Percentiles rank a stretch among this genome's conserved stretches.
Conservation (phyloP, 2,113 vertebrate species). For the Dendrocopos noguchii region DNA sequence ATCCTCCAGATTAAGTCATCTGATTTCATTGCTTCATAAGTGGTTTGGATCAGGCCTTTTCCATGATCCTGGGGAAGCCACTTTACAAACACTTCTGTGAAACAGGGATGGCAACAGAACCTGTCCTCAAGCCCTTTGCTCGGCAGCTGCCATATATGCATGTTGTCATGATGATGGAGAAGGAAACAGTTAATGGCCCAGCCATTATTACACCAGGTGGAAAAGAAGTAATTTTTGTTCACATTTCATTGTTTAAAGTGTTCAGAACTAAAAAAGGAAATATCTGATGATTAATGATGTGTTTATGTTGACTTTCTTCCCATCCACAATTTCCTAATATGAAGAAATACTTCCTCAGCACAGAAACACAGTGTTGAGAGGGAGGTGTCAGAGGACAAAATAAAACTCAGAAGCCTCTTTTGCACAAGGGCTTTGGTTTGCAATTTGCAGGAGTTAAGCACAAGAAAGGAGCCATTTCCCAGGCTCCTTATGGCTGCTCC, state of each 20-base stretch:
- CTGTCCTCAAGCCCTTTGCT: not conserved
- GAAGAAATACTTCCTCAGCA: not conserved
- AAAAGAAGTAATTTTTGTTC: not conserved
- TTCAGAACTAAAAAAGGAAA: constrained; percentile 9
- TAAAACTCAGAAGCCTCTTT: not conserved
- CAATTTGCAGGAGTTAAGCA: fast-evolving
- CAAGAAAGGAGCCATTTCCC: not conserved
- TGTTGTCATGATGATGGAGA: not conserved
- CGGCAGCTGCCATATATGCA: not conserved
- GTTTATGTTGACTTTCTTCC: not conserved
- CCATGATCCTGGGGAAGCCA: not conserved
- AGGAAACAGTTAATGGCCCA: not conserved
- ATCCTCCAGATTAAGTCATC: not conserved
- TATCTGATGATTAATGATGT: not conserved
- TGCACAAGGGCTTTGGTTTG: not conserved
- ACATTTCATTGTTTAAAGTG: not conserved
- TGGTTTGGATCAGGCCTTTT: not conserved
- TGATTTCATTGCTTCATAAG: not conserved
- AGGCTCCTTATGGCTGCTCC: fast-evolving
- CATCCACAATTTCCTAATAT: not conserved
- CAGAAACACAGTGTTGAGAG: not conserved
- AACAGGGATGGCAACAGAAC: not conserved
- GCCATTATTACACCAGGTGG: not conserved
- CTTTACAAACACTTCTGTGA: not conserved
- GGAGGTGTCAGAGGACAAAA: not conserved